Percentiles rank a stretch among this genome's conserved stretches.
These are phyloP conservation scores for Apodemus agrarius DNA, from an alignment of 2,797 vertebrate genomes.

Conservation along the genomic window DNA sequence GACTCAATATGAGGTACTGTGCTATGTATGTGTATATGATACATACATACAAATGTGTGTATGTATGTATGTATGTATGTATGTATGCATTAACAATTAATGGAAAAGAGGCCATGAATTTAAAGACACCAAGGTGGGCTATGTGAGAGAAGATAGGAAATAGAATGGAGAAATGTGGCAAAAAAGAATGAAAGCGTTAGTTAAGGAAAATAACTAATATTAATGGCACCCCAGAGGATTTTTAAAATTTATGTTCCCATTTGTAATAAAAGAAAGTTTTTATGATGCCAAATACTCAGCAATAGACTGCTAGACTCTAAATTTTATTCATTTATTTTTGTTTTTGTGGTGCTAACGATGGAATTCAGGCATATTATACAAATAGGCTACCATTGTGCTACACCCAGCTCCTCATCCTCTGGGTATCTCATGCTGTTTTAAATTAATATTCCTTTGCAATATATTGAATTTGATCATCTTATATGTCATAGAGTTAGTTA, in stretches of 20 bases:
- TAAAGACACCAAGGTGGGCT: background rate
- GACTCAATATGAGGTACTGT: background rate
- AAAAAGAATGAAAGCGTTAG: background rate
- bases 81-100: background rate
- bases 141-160: background rate
- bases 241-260: background rate
- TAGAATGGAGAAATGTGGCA: background rate
- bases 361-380: background rate
- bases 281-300: background rate
- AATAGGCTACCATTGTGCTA: background rate
- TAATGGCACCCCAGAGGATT: background rate
- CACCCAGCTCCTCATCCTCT: background rate
- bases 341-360: background rate
- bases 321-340: background rate
- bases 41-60: background rate
- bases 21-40: background rate
- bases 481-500: background rate
- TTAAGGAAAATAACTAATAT: background rate
- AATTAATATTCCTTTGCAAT: background rate
- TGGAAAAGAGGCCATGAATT: background rate
- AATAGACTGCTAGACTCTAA: background rate
- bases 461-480: background rate
- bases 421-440: background rate
- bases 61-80: no score
- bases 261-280: constrained; percentile 12